Evolutionary conservation across 2,113 vertebrate genomes (phyloP), one percentile per base, ranked within the genome.

Genomic region (Hemiprocne comata): DNA sequence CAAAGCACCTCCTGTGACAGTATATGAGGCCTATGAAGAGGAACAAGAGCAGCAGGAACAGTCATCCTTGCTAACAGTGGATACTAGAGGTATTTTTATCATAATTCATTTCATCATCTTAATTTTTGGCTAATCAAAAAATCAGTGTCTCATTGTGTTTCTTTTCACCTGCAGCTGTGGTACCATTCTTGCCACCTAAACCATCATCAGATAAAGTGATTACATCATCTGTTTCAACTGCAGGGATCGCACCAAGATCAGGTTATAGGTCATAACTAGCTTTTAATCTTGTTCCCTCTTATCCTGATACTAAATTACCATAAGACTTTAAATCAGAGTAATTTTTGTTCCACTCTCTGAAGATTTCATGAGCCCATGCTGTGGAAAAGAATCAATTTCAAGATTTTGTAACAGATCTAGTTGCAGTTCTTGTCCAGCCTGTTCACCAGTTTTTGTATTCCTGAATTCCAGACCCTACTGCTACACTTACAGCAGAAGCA

Each of bases 31-130:
- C 81, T 13, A 89, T 89, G 57, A 97, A 79, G 51, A 93, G 17
- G 75, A 94, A 75, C 31, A 83, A 42, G 62, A 94, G 29, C 60
- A 95, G 9, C 36, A 71, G 13, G 64, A 85, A 48, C 74, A 91
- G 38, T 20, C 77, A 76, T 29, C 88, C 36, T 67, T 54, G 40
- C 44, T 74, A 78, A 95, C 81, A 82, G 20, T 57, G 67, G 71
- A 93, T 50, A 66, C 50, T 25, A 77, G 67, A 97, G 97, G 96
- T 90, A 93, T 91, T 90, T 80, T 86, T 95, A 66, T 60, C 89
- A 87, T 44, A 17, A 58, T 66, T 76, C 54, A 50, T 88, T 74
- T 62, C 53, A 74, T 74, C 19, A 33, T 71, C 85, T 44, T 54
- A 16, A 50, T 55, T 95, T 91, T 61, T 61, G n/a, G 20, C 61